These are phyloP conservation scores for Clamator glandarius DNA, from an alignment of 2,797 vertebrate species.

Conservation along the genomic window DNA sequence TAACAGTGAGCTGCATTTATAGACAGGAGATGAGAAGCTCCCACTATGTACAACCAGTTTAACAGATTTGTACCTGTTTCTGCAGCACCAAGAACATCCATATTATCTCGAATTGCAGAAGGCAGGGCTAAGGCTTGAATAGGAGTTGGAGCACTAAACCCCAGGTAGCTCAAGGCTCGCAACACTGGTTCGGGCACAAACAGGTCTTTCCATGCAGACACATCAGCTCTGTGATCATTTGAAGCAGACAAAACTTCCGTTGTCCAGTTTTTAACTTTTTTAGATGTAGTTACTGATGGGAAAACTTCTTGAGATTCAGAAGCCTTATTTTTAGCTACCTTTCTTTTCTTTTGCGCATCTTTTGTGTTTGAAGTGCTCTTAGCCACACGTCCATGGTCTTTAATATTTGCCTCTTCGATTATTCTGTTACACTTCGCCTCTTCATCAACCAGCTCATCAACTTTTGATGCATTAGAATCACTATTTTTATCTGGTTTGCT, in stretches of 20 bases:
- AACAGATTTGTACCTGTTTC: slow-evolving; percentile 87
- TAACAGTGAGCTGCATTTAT: neutral
- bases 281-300: slow-evolving; percentile 53
- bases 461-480: neutral
- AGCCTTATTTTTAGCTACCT: slow-evolving; percentile 43
- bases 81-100: slow-evolving; percentile 95
- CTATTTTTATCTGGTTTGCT: neutral
- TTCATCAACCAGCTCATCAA: neutral
- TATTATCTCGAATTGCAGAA: slow-evolving; percentile 91
- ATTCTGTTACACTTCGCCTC: neutral
- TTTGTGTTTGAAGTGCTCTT: neutral
- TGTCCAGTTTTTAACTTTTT: slow-evolving; percentile 88
- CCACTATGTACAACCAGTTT: neutral
- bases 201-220: slow-evolving; percentile 90
- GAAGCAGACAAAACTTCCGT: slow-evolving; percentile 69
- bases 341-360: slow-evolving; percentile 66
- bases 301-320: neutral
- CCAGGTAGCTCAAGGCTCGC: slow-evolving; percentile 86
- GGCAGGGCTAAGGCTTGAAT: slow-evolving; percentile 92
- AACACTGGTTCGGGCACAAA: slow-evolving; percentile 90
- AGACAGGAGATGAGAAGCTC: neutral
- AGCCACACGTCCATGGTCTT: neutral
- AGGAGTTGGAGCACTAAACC: slow-evolving; percentile 91
- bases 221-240: slow-evolving; percentile 76
- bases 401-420: neutral